These are phyloP conservation scores for Malthinus flaveolus DNA, from an alignment of 2,888 invertebrate species.

Conservation along the genomic window DNA sequence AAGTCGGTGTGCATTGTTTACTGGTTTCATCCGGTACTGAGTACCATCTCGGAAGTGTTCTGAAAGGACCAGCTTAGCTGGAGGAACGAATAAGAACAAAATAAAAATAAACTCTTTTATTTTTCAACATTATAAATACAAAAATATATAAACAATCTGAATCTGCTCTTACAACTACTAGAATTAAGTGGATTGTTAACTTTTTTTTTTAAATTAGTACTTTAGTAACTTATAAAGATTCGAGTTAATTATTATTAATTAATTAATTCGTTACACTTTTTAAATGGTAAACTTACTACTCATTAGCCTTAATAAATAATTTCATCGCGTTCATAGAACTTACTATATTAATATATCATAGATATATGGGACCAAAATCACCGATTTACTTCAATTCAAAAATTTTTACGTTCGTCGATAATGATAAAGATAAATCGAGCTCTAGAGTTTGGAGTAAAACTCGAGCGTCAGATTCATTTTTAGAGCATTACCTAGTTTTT, in stretches of 20 bases:
- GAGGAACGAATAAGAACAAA: no score
- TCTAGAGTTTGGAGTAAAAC: conserved; percentile 38
- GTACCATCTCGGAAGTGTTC: no score
- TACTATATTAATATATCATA: conserved; percentile 93
- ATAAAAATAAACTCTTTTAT: background rate
- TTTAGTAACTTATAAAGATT: background rate
- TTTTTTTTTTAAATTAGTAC: background rate
- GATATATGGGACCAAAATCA: conserved; percentile 90
- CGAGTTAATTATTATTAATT: background rate
- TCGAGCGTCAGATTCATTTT: conserved; percentile 40
- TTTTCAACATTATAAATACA: background rate
- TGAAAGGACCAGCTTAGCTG: no score
- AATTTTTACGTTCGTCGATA: background rate
- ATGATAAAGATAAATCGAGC: conserved; percentile 37
- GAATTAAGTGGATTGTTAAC: background rate
- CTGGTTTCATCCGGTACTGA: no score
- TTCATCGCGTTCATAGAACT: conserved; percentile 84
- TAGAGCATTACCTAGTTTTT: conserved; percentile 13
- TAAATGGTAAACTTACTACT: conserved; percentile 2
- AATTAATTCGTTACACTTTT: background rate
- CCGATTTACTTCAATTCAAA: conserved; percentile 42
- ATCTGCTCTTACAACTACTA: background rate
- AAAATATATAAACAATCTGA: background rate
- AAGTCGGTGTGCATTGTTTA: no score
- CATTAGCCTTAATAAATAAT: conserved; percentile 8